These are phyloP conservation scores for Petrophora chlorosata DNA, from an alignment of 2,888 invertebrate species.

Conservation along the genomic window DNA sequence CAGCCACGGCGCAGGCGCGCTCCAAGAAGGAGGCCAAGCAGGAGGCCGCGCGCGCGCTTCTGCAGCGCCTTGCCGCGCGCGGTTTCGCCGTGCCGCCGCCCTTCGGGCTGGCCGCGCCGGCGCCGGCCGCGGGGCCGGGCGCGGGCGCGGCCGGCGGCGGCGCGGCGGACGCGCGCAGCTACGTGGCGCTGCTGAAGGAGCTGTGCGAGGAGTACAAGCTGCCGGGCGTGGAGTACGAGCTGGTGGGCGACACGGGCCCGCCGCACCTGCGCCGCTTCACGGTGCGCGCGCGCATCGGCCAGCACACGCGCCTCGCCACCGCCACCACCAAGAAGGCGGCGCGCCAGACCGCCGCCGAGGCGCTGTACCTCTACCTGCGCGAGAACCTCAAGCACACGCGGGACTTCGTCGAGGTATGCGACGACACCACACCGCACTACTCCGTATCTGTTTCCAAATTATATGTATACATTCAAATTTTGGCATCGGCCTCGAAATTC, in stretches of 20 bases:
- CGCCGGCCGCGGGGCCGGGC: neutral
- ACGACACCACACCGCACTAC: no score
- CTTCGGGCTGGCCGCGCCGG: conserved; percentile 2
- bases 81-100: conserved; percentile 41
- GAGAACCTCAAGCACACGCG: conserved; percentile 61
- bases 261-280: conserved; percentile 87
- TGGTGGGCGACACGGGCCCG: conserved; percentile 86
- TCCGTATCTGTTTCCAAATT: no score
- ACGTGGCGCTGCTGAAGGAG: conserved; percentile 71
- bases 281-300: conserved; percentile 79
- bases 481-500: no score
- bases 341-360: conserved; percentile 84
- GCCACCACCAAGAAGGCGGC: conserved; percentile 87
- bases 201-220: conserved; percentile 78
- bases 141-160: neutral
- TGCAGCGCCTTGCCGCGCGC: conserved; percentile 61
- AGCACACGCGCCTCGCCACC: conserved; percentile 79
- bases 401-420: conserved; percentile 71
- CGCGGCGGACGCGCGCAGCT: conserved; percentile 47
- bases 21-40: conserved; percentile 85
- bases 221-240: conserved; percentile 76
- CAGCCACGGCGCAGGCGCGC: conserved; percentile 72
- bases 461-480: no score
- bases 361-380: conserved; percentile 64
- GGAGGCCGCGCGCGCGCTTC: conserved; percentile 78